phyloP scores from a whole-genome alignment of 2,888 invertebrate species.

The Archips xylosteana region DNA sequence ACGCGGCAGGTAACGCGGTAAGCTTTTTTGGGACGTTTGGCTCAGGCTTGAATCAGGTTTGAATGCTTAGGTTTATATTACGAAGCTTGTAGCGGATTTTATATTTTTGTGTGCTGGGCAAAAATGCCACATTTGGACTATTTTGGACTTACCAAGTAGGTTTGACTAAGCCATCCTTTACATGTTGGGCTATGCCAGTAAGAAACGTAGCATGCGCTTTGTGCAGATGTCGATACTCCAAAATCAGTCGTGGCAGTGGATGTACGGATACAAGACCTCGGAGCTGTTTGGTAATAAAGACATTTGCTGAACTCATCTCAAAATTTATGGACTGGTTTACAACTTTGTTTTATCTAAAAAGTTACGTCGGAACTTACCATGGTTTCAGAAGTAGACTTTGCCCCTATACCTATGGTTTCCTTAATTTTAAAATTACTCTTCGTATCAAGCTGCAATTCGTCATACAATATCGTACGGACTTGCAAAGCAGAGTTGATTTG shows the following conservation, averaged over 20 bases:
- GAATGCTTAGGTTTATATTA: too few relatives aligned
- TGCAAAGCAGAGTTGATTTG: slow-evolving; percentile 74
- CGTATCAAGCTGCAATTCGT: slow-evolving; percentile 73
- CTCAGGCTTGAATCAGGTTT: too few relatives aligned
- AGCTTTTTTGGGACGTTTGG: too few relatives aligned
- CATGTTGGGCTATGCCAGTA: slow-evolving; percentile 71
- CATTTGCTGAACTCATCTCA: not conserved
- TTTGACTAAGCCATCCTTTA: slow-evolving; percentile 63
- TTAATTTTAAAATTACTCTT: slow-evolving; percentile 67
- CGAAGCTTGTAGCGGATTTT: too few relatives aligned
- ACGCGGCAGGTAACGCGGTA: too few relatives aligned
- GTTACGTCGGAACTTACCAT: slow-evolving; percentile 58
- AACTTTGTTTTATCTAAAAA: not conserved
- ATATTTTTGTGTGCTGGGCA: not conserved
- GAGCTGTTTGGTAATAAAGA: slow-evolving; percentile 57
- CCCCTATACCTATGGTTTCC: slow-evolving; percentile 67
- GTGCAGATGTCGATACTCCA: slow-evolving; percentile 78
- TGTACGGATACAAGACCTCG: slow-evolving; percentile 68
- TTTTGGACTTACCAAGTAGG: slow-evolving; percentile 70
- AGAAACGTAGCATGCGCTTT: slow-evolving; percentile 80
- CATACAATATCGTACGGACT: slow-evolving; percentile 74
- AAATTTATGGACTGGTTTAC: not conserved
- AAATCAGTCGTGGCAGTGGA: slow-evolving; percentile 72
- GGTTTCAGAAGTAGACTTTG: slow-evolving; percentile 77
- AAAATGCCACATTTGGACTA: slow-evolving; percentile 19